Conservation (phyloP, 2,797 vertebrate genomes). For the Paramormyrops hopkinsi region DNA sequence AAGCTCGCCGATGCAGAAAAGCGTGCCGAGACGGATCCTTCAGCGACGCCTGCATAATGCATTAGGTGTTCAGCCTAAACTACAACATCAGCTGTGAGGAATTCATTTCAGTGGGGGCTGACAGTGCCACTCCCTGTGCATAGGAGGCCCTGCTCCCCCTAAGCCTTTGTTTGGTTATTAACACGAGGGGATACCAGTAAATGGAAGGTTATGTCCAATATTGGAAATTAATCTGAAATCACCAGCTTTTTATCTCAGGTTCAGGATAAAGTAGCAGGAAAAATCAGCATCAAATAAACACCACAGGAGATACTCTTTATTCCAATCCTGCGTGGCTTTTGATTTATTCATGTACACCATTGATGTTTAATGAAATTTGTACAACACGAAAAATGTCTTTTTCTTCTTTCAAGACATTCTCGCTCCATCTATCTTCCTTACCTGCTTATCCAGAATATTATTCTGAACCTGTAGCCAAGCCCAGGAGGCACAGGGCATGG, state of each 20-base stretch:
- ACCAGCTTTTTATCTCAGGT: not conserved
- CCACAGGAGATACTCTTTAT: not conserved
- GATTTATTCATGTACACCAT: not conserved
- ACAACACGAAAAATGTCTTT: not conserved
- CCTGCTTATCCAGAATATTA: not conserved
- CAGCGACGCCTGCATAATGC: not conserved
- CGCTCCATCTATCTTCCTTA: not conserved
- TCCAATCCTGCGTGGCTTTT: not conserved
- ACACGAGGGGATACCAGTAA: not conserved
- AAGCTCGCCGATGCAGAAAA: not conserved
- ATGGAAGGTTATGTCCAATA: not conserved
- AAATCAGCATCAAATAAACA: not conserved
- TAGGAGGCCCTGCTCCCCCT: not conserved
- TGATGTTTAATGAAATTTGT: slow-evolving; percentile 1
- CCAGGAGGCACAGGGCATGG: not conserved
- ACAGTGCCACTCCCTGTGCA: not conserved
- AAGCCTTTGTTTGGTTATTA: not conserved
- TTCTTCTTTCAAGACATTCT: not conserved
- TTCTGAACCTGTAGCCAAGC: not conserved
- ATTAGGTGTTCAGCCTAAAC: slow-evolving; percentile 5
- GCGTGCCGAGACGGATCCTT: not conserved
- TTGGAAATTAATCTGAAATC: not conserved
- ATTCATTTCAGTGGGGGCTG: not conserved
- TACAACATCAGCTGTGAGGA: not conserved
- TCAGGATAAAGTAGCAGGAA: not conserved